Conservation (phyloP, 2,888 invertebrate genomes). For the Craniophora ligustri region DNA sequence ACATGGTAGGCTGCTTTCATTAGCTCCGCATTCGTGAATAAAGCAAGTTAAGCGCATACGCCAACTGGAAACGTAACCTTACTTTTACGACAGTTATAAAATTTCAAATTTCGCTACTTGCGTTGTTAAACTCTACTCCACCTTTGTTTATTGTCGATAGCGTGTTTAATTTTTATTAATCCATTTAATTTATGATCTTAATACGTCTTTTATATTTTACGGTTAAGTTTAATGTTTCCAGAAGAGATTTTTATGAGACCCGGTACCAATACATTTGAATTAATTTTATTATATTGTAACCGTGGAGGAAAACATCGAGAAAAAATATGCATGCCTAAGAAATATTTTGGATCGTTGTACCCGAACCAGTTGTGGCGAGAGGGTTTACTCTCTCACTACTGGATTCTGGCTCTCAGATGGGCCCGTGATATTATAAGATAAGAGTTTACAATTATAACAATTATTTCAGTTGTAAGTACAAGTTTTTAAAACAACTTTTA, state of each 20-base stretch:
- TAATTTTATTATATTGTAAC: no score
- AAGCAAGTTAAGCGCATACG: slow-evolving; percentile 74
- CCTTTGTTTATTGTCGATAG: slow-evolving; percentile 59
- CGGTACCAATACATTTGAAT: slow-evolving; percentile 25
- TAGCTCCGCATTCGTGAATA: slow-evolving; percentile 72
- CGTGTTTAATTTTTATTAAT: slow-evolving; percentile 56
- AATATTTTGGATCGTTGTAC: no score
- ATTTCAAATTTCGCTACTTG: slow-evolving; percentile 81
- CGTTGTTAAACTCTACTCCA: slow-evolving; percentile 60
- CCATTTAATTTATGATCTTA: slow-evolving; percentile 49
- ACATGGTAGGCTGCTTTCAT: slow-evolving; percentile 82
- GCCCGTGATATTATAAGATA: no score
- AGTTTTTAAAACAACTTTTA: no score
- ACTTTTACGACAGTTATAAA: slow-evolving; percentile 82
- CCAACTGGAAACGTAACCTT: slow-evolving; percentile 76
- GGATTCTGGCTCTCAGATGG: no score
- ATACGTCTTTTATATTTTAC: slow-evolving; percentile 34
- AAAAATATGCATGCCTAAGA: no score
- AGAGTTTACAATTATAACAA: no score
- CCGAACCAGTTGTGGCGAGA: no score
- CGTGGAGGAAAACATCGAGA: no score
- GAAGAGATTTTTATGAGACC: slow-evolving; percentile 23
- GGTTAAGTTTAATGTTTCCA: slow-evolving; percentile 28
- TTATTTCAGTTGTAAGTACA: no score
- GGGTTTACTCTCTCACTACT: no score